Evolutionary conservation across 2,797 vertebrate genomes (phyloP).

Genomic region (Denticeps clupeoides): DNA sequence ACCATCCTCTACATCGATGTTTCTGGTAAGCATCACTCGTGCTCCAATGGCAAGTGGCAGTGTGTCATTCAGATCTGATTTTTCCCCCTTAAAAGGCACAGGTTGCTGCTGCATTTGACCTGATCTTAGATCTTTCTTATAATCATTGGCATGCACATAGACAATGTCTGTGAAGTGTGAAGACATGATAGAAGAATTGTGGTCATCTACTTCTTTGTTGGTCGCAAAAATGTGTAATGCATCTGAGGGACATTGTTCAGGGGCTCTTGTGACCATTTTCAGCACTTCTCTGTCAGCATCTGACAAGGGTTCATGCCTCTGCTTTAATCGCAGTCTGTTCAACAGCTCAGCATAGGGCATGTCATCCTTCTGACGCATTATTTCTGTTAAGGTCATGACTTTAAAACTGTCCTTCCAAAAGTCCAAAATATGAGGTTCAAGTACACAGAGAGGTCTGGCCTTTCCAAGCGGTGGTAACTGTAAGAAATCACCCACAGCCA

Average conservation of each 20-base stretch:
- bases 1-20: slow-evolving; percentile 5
- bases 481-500: slow-evolving; percentile 13
- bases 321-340: too few species aligned
- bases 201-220: slow-evolving; percentile 12
- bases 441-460: slow-evolving; percentile 14
- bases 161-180: slow-evolving; percentile 1
- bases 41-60: slow-evolving; percentile 13
- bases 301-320: too few species aligned
- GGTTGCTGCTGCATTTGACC: too few species aligned
- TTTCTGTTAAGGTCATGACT: slow-evolving; percentile 14
- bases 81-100: too few species aligned
- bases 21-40: slow-evolving; percentile 16
- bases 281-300: slow-evolving; percentile 16
- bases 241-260: not conserved
- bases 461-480: slow-evolving; percentile 12
- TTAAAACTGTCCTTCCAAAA: too few species aligned
- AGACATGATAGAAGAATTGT: slow-evolving; percentile 1
- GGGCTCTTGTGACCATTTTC: slow-evolving; percentile 9
- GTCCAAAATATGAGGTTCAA: slow-evolving; percentile 12
- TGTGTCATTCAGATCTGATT: too few species aligned
- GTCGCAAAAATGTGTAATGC: slow-evolving; percentile 12
- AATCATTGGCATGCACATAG: slow-evolving; percentile 14
- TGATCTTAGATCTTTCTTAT: too few species aligned
- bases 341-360: too few species aligned
- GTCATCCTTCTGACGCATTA: slow-evolving; percentile 24